Base-by-base conservation (phyloP, 2,113 vertebrate genomes). In the Turdus rufiventris region DNA sequence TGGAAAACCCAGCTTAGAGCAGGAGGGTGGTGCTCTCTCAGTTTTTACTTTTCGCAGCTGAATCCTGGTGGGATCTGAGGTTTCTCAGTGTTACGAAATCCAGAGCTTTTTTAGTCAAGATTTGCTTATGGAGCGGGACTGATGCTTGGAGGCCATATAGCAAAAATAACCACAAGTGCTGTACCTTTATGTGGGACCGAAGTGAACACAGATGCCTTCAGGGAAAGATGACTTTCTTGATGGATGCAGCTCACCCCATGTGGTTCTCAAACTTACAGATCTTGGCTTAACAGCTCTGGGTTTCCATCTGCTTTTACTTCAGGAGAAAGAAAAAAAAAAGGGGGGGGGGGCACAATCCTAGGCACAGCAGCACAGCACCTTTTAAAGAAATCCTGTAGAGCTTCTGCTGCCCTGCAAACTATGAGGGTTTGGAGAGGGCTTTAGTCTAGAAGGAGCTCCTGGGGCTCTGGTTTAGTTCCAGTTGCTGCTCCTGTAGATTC, bases 231-330 rank as follows among this genome's bases (percentile, higher is more conserved):
- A 16, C 47, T 93, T 77, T 16, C 20, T 63, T 58, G 36, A 43
- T 75, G 33, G 47, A 42, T 73, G 76, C 72, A 68, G 56, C 67
- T 88, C 60, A 45, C 36, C 54, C 56, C 72, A 47, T 19, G 7
- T 92, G 63, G 36, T 5, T 92, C 62, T 80, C 72, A 80, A 18
- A 85, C 86, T 88, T 79, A 57, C 10, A 76, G 86, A 50, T 93
- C 75, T 53, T 75, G 31, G 16, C 40, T 47, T 29, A 47, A 62
- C 88, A 85, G 58, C 82, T 86, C 79, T 77, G 73, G 45, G 31
- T 83, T 42, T 93, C 86, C 86, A 92, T 93, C 91, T 94, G 83
- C 83, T 83, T 93, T 79, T 43, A 18, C 50, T 88, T 68, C 0
- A 51, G 71, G 45, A 14, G 18, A 5, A 29, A 63, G n/a, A 28